These are phyloP conservation scores for Pedicia rivosa DNA, from an alignment of 2,888 invertebrate genomes.

Conservation along the genomic window DNA sequence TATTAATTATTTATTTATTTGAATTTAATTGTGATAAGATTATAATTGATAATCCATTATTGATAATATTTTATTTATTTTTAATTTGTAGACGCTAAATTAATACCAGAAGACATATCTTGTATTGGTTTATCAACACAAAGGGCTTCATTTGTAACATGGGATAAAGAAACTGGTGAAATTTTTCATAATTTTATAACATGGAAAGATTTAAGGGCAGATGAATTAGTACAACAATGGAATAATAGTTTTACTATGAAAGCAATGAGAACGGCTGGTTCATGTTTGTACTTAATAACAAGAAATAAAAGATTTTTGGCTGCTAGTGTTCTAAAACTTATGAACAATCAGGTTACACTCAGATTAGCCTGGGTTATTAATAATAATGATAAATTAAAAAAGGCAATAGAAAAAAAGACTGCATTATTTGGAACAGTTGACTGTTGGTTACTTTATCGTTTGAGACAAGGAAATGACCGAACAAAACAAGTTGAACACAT, in stretches of 20 bases:
- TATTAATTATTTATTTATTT: constrained; percentile 7
- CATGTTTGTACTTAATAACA: constrained; percentile 56
- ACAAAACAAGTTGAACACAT: constrained; percentile 37
- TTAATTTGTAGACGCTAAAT: constrained; percentile 42
- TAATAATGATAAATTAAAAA: constrained; percentile 49
- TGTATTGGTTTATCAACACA: constrained; percentile 75
- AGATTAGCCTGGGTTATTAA: constrained; percentile 64
- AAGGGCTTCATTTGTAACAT: constrained; percentile 64
- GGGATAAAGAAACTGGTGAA: constrained; percentile 59
- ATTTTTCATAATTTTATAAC: constrained; percentile 75
- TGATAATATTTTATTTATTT: neutral
- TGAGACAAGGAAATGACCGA: constrained; percentile 32
- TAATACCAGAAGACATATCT: constrained; percentile 48
- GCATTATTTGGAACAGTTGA: constrained; percentile 80
- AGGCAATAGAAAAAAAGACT: constrained; percentile 42
- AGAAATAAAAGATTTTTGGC: constrained; percentile 67
- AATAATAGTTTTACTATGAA: constrained; percentile 58
- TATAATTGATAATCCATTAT: neutral
- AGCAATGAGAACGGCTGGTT: constrained; percentile 48
- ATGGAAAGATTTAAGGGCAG: constrained; percentile 78
- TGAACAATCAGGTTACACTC: constrained; percentile 68
- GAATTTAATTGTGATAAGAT: neutral
- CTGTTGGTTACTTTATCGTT: constrained; percentile 80
- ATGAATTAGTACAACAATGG: constrained; percentile 56
- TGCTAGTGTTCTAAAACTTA: constrained; percentile 69